A percentile compares a stretch with the other conserved stretches of the same genome.
These are phyloP conservation scores for Drosophila quinaria DNA, from an alignment of 2,888 invertebrate genomes.

Conservation along the genomic window DNA sequence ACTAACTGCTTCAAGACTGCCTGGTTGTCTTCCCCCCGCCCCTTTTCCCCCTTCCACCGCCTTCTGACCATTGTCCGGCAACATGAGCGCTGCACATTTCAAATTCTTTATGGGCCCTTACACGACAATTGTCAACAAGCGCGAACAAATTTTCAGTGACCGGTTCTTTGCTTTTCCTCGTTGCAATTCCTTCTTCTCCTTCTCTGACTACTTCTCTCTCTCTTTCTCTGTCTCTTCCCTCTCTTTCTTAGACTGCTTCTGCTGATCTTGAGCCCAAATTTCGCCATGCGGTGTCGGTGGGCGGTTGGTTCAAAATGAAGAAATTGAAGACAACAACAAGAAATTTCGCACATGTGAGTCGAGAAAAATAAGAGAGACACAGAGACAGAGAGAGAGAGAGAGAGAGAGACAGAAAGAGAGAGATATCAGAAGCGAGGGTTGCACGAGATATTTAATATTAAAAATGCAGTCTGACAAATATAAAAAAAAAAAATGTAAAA, in stretches of 20 bases:
- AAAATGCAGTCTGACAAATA: background rate
- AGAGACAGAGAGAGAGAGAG: conserved; percentile 18
- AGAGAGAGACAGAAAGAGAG: conserved; percentile 6
- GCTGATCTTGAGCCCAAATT: conserved; percentile 60
- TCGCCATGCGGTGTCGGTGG: conserved; percentile 62
- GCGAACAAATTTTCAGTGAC: conserved; percentile 75
- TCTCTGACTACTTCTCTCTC: background rate
- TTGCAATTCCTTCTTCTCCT: background rate
- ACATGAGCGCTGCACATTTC: conserved; percentile 72
- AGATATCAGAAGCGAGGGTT: conserved; percentile 33
- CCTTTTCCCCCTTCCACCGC: background rate
- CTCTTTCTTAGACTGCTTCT: background rate
- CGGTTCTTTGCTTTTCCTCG: conserved; percentile 53
- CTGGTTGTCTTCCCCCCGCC: background rate
- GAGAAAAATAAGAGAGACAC: conserved; percentile 2
- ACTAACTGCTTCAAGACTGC: conserved; percentile 32
- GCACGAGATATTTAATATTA: conserved; percentile 7
- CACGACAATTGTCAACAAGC: conserved; percentile 80
- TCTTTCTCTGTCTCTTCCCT: background rate
- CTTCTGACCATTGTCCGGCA: conserved; percentile 42
- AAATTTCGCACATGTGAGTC: conserved; percentile 61
- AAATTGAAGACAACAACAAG: conserved; percentile 68
- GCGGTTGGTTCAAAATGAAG: conserved; percentile 68
- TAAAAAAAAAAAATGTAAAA: background rate
- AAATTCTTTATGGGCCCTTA: conserved; percentile 75